Evolutionary conservation across 1,140 invertebrate species (phyloP), one percentile per base, ranked within the genome.

Genomic region (Anastrepha ludens): DNA sequence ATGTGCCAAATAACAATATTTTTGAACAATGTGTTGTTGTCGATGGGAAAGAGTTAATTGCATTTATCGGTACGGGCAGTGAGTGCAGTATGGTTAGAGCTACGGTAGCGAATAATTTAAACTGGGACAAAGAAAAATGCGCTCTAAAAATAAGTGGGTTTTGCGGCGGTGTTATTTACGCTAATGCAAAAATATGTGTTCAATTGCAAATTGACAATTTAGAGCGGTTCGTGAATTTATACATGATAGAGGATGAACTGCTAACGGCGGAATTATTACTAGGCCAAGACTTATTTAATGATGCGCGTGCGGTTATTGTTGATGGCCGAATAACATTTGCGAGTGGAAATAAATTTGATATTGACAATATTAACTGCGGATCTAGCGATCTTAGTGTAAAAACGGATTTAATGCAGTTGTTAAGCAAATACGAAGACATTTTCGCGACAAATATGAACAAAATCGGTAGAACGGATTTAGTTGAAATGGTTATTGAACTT

Each of bases 211-310:
- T 39, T 47, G 41, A 85, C 11, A 64, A 39, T 29, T 44, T 20
- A 29, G 17, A 62, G 29, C 55, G 47, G 29, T 2, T n/a, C 17
- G 64, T 39, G 70, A 41, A 65, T 65, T 17, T 88, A 17, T 86
- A 88, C 47, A 39, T 88, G 13, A 86, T 86, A 41, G 87, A 87
- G 29, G 89, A 88, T 50, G 11, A 89, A n/a, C 41, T 87, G 0
- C 64, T 85, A 50, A 5, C 67, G 78, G 50, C 78, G n/a, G 59
- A 89, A 15, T 60, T 88, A 2, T 15, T 90, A 44, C 44, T 90
- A 44, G 86, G 87, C 2, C 17, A n/a, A n/a, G n/a, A n/a, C n/a
- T 3, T 87, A 6, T 78, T 87, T n/a, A 67, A 58, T n/a, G 15
- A 41, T 2, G 20, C 6, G 11, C 9, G 50, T 55, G 78, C 87